phyloP scores from a whole-genome alignment of 2,888 invertebrate species.

The Parnassius glacialis region DNA sequence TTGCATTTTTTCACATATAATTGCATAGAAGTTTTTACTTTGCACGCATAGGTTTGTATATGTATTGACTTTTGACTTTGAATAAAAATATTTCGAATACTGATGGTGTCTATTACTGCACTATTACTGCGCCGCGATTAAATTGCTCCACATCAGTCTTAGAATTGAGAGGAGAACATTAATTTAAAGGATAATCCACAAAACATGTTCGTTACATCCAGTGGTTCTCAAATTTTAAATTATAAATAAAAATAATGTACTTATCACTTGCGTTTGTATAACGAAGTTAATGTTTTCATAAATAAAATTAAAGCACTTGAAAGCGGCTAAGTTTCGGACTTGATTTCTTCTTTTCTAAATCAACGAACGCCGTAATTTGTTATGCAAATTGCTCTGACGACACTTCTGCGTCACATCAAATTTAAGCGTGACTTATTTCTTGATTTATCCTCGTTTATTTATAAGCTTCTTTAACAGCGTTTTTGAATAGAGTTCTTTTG shows the following conservation, averaged over 20 bases:
- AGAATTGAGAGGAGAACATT: too few relatives aligned
- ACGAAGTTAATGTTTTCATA: constrained; percentile 37
- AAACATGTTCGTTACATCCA: not conserved
- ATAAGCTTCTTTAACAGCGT: constrained; percentile 20
- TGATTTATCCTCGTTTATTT: constrained; percentile 29
- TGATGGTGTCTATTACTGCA: too few relatives aligned
- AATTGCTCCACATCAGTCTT: too few relatives aligned
- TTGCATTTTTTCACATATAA: too few relatives aligned
- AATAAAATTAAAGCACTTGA: constrained; percentile 34
- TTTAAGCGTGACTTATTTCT: constrained; percentile 35
- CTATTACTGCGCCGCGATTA: too few relatives aligned
- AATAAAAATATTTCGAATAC: too few relatives aligned
- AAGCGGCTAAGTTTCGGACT: constrained; percentile 33
- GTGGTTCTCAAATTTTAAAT: constrained; percentile 6
- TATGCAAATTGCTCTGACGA: constrained; percentile 38
- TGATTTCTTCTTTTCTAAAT: constrained; percentile 35
- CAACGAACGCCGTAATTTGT: constrained; percentile 40
- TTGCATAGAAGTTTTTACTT: too few relatives aligned
- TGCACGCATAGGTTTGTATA: too few relatives aligned
- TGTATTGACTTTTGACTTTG: too few relatives aligned
- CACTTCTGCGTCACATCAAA: constrained; percentile 37
- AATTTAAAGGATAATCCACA: too few relatives aligned
- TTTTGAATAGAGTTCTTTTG: constrained; percentile 19
- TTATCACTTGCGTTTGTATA: constrained; percentile 22
- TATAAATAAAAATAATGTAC: constrained; percentile 19